phyloP scores from a whole-genome alignment of 2,113 vertebrate species.

The Baryphthengus martii region DNA sequence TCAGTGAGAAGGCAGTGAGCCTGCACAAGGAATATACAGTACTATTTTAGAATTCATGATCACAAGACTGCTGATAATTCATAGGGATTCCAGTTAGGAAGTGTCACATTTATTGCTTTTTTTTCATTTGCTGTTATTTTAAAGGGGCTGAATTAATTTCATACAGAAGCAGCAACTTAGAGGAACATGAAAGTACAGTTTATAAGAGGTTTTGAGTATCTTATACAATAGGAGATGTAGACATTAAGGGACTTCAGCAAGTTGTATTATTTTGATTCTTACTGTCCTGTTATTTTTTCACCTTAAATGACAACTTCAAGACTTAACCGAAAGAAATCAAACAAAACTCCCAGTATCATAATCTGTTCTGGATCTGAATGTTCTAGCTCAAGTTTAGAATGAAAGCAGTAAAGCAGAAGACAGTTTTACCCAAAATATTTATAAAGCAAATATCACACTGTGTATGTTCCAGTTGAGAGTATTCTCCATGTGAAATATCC shows the following conservation, averaged over 20 bases:
- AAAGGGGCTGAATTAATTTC: not conserved
- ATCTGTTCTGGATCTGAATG: not conserved
- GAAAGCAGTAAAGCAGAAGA: not conserved
- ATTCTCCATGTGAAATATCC: not conserved
- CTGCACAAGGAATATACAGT: not conserved
- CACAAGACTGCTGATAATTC: not conserved
- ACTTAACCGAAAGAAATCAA: not conserved
- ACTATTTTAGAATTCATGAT: not conserved
- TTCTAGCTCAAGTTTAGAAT: not conserved
- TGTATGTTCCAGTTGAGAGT: not conserved
- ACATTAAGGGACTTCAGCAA: not conserved
- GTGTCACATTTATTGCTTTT: not conserved
- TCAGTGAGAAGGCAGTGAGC: not conserved
- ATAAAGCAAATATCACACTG: not conserved
- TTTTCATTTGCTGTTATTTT: not conserved
- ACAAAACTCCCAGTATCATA: accelerated
- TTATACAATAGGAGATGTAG: not conserved
- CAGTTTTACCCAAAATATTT: not conserved
- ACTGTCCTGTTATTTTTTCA: not conserved
- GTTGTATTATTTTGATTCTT: not conserved
- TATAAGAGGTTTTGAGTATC: not conserved
- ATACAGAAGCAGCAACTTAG: not conserved
- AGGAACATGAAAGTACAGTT: not conserved
- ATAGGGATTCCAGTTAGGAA: not conserved
- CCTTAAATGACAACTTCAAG: not conserved